phyloP scores from a whole-genome alignment of 2,797 vertebrate species.

The Pangasius krempfi region DNA sequence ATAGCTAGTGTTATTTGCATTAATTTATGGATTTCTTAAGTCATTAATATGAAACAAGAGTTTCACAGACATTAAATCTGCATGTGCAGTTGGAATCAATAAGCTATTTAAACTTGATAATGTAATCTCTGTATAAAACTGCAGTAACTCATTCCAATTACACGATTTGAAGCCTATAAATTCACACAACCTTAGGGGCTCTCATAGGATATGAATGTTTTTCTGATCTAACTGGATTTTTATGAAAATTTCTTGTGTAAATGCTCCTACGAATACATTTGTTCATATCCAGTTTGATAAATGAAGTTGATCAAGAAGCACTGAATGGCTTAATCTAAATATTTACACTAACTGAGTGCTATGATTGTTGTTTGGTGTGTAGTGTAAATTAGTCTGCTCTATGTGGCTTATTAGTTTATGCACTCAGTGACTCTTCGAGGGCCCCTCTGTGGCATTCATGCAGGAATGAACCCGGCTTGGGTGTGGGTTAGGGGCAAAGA shows the following conservation, averaged over 20 bases:
- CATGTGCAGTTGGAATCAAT: not conserved
- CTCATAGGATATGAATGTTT: not conserved
- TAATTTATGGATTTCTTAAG: not conserved
- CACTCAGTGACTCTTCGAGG: slow-evolving; percentile 56
- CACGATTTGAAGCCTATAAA: not conserved
- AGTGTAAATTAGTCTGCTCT: not conserved
- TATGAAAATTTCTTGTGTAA: not conserved
- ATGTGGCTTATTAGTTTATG: slow-evolving; percentile 41
- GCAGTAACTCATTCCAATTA: not conserved
- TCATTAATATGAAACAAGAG: not conserved
- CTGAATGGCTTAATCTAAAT: slow-evolving; percentile 29
- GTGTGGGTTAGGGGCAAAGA: slow-evolving; percentile 43
- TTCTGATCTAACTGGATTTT: not conserved
- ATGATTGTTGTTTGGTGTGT: slow-evolving; percentile 14
- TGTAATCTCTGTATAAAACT: not conserved
- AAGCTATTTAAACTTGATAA: not conserved
- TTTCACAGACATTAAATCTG: not conserved
- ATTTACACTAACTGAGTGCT: not conserved
- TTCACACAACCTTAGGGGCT: not conserved
- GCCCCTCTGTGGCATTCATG: slow-evolving; percentile 48
- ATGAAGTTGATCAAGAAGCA: not conserved
- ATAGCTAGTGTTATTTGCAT: not conserved
- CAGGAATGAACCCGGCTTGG: slow-evolving; percentile 29
- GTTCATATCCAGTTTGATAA: not conserved
- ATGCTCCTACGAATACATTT: not conserved